These are phyloP conservation scores for Trichacis sp. DNA, from an alignment of 2,888 invertebrate genomes.

Conservation along the genomic window DNA sequence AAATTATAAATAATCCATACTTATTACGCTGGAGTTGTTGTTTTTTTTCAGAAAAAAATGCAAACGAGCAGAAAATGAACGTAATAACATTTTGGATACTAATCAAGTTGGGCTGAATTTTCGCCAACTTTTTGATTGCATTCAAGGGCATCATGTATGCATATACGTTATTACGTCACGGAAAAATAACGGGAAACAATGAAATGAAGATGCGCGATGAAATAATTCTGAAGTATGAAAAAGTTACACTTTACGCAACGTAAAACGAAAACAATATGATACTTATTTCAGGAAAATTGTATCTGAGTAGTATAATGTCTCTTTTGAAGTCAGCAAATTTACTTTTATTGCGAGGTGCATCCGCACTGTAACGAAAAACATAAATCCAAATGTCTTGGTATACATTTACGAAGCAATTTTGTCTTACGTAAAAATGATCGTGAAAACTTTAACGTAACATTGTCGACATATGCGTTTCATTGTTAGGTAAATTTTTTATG, in stretches of 20 bases:
- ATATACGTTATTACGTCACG: not conserved
- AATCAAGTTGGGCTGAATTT: not conserved
- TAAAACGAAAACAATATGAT: not conserved
- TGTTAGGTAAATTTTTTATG: too few relatives aligned
- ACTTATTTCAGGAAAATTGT: not conserved
- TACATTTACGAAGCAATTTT: too few relatives aligned
- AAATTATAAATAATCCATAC: too few relatives aligned
- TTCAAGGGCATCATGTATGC: constrained; percentile 1
- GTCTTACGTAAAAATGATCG: too few relatives aligned
- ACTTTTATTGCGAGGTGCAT: too few relatives aligned
- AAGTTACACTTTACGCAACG: not conserved
- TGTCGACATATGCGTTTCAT: too few relatives aligned
- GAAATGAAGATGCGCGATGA: not conserved
- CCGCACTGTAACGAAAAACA: too few relatives aligned
- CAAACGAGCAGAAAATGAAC: not conserved
- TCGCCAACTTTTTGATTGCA: constrained; percentile 4
- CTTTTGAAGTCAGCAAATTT: too few relatives aligned
- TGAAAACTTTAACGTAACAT: too few relatives aligned
- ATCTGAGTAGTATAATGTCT: too few relatives aligned
- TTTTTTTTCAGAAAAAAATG: not conserved
- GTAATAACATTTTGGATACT: constrained; percentile 1
- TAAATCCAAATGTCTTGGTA: too few relatives aligned
- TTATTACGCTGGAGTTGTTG: too few relatives aligned
- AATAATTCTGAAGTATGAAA: not conserved
- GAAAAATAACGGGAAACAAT: not conserved